Evolutionary conservation across 1,140 invertebrate species (phyloP).

Genomic region (Liolophura sinensis): DNA sequence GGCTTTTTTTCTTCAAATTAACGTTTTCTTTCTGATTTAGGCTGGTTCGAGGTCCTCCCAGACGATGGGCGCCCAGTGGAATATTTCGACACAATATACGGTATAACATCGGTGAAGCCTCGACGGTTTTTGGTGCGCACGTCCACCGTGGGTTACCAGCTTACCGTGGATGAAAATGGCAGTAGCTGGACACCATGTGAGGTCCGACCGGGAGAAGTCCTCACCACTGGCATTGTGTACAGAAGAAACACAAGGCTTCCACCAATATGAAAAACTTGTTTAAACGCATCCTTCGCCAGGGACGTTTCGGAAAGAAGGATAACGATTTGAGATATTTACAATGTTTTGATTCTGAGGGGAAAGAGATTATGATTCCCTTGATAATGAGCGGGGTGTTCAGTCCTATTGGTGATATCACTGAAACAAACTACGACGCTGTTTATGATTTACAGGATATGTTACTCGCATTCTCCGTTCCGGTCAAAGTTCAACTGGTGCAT

Average conservation of each 20-base stretch:
- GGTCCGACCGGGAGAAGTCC: conserved; percentile 43
- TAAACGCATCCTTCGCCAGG: conserved; percentile 37
- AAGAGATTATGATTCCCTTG: conserved; percentile 50
- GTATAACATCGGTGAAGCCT: conserved; percentile 42
- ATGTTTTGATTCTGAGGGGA: conserved; percentile 37
- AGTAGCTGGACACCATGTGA: conserved; percentile 43
- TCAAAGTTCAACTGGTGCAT: conserved; percentile 45
- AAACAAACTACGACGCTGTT: conserved; percentile 46
- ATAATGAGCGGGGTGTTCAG: conserved; percentile 52
- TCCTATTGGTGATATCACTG: conserved; percentile 41
- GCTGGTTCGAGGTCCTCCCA: conserved; percentile 51
- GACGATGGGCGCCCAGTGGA: conserved; percentile 49
- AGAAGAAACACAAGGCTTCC: conserved; percentile 33
- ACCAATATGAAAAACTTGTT: conserved; percentile 34
- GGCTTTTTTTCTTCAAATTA: too few relatives aligned
- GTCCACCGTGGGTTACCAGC: conserved; percentile 45
- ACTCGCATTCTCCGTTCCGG: conserved; percentile 43
- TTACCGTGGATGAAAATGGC: conserved; percentile 39
- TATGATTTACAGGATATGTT: conserved; percentile 50
- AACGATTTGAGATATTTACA: conserved; percentile 52
- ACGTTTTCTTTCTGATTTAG: conserved; percentile 37
- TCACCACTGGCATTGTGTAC: conserved; percentile 47
- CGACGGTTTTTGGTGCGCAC: conserved; percentile 45
- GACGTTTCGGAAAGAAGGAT: conserved; percentile 28
- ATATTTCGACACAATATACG: conserved; percentile 49